These are phyloP conservation scores for Bradynema listronoti DNA, from an alignment of 1,140 invertebrate genomes.

Conservation along the genomic window DNA sequence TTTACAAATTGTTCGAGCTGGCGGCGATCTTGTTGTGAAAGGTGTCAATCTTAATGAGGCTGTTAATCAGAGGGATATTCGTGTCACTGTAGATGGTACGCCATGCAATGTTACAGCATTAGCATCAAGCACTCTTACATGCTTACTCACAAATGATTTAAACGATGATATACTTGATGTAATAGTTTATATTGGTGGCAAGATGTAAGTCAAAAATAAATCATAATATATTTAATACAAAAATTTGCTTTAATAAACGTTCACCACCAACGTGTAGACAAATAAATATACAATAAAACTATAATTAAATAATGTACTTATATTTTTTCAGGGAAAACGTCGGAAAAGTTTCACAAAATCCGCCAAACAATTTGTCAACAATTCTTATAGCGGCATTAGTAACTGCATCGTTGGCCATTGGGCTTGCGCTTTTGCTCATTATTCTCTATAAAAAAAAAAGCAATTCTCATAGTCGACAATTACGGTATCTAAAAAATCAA, in stretches of 20 bases:
- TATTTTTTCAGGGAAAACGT: conserved; percentile 67
- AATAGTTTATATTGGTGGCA: conserved; percentile 45
- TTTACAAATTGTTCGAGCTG: conserved; percentile 17
- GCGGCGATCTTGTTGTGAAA: conserved; percentile 50
- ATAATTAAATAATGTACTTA: background rate
- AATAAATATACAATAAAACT: background rate
- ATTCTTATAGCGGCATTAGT: conserved; percentile 75
- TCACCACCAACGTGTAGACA: background rate
- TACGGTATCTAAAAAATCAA: conserved; percentile 98
- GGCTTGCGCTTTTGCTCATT: conserved; percentile 66
- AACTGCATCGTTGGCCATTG: conserved; percentile 63
- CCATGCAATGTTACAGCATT: conserved; percentile 52
- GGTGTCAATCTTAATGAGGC: conserved; percentile 47
- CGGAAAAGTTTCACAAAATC: conserved; percentile 81
- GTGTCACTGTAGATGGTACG: conserved; percentile 43
- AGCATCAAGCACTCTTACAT: conserved; percentile 45
- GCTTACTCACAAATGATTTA: conserved; percentile 38
- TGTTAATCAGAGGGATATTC: conserved; percentile 38
- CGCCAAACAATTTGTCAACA: conserved; percentile 69
- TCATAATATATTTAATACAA: too few relatives aligned
- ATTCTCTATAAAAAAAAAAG: conserved; percentile 90
- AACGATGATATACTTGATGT: conserved; percentile 48
- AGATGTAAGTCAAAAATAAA: conserved; percentile 29
- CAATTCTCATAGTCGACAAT: conserved; percentile 85
- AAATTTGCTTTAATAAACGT: too few relatives aligned